phyloP scores from a whole-genome alignment of 2,888 invertebrate genomes.

The Silvanus unidentatus region DNA sequence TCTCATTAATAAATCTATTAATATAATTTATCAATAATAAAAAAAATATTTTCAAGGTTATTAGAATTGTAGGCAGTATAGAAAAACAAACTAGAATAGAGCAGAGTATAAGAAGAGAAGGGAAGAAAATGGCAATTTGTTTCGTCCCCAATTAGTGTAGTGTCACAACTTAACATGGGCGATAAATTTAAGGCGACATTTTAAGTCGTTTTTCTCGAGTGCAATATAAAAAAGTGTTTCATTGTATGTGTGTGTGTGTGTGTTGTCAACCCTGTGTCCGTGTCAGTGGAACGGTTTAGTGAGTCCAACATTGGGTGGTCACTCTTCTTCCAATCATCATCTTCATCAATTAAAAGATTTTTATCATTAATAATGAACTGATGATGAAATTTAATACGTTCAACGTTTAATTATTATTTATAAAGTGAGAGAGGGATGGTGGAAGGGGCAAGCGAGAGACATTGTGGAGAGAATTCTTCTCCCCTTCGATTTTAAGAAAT shows the following conservation, averaged over 20 bases:
- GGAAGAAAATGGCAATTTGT: slow-evolving; percentile 17
- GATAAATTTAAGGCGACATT: slow-evolving; percentile 37
- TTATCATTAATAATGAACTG: too few relatives aligned
- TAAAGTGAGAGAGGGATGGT: too few relatives aligned
- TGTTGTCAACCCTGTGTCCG: background rate
- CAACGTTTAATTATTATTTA: too few relatives aligned
- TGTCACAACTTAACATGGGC: slow-evolving; percentile 34
- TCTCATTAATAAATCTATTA: slow-evolving; percentile 33
- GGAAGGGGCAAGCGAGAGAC: too few relatives aligned
- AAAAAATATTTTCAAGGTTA: too few relatives aligned
- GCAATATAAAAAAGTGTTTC: background rate
- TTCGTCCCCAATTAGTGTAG: slow-evolving; percentile 32
- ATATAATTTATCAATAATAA: background rate
- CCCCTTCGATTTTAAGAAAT: too few relatives aligned
- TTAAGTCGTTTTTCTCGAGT: slow-evolving; percentile 7
- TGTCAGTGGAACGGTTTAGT: background rate
- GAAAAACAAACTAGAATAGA: too few relatives aligned
- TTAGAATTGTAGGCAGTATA: too few relatives aligned
- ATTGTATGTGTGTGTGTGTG: background rate
- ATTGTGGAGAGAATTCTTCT: too few relatives aligned
- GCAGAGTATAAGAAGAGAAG: too few relatives aligned
- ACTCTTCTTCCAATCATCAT: background rate
- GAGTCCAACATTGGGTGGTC: slow-evolving; percentile 1
- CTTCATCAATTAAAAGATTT: too few relatives aligned
- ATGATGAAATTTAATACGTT: too few relatives aligned